Evolutionary conservation across 2,888 invertebrate species (phyloP), one percentile per base, ranked within the genome.

Genomic region (Spilarctia lutea): DNA sequence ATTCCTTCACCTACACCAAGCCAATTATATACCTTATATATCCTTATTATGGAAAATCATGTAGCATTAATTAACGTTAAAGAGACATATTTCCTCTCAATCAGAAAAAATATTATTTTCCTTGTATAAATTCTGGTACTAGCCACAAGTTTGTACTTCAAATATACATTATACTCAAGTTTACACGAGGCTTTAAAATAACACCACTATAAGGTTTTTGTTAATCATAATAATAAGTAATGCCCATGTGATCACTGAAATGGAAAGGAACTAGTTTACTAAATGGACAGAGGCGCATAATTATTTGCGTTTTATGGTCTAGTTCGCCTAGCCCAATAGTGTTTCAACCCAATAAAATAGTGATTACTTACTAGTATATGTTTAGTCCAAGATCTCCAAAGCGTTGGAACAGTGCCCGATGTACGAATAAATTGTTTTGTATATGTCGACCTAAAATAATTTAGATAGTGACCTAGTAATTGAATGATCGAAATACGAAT

Each of bases 381-480:
- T 68, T 11, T 24, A 68, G 45, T 68, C 45, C 33, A 48, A 68
- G 30, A 68, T 68, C 86, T 84, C 78, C 77, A 81, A 83, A 82
- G 84, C 82, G 86, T 93, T 92, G 93, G 92, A 92, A 89, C 86
- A 56, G 77, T 90, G 93, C 93, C 92, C 90, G 76, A 72, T 70
- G 27, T 86, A 88, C 33, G 67, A 77, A 75, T 82, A 84, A 79
- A 69, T 74, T 20, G 63, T 66, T 65, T 74, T 67, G 45, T 20
- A 75, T 35, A 72, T 68, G 75, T 63, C 75, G 71, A 68, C 68
- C 73, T 68, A 68, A 67, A 71, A 30, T 65, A 71, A 65, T 65
- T 71, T 65, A 69, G 45, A n/a, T 30, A 69, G 52, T 69, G 48
- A 63, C 63, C 63, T 63, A 30, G 27, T n/a, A 42, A 27, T 42